Conservation (phyloP, 2,888 invertebrate species). For the Hirtodrosophila alboralis region DNA sequence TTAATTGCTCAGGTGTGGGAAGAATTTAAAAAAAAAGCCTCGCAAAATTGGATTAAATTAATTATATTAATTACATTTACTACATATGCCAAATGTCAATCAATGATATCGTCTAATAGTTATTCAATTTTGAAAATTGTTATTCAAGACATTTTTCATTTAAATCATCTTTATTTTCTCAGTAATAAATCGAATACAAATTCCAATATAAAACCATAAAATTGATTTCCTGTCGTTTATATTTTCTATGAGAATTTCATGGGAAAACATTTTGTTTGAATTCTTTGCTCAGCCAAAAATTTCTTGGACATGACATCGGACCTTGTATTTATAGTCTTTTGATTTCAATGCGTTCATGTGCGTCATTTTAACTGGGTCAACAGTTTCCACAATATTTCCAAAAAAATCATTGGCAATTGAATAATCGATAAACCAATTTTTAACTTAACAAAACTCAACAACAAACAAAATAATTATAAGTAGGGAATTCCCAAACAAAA, state of each 20-base stretch:
- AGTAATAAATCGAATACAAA: too few relatives aligned
- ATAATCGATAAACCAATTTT: not conserved
- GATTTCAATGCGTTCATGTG: constrained; percentile 34
- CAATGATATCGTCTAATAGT: not conserved
- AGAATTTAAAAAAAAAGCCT: too few relatives aligned
- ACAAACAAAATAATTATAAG: constrained; percentile 24
- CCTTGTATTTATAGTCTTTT: constrained; percentile 49
- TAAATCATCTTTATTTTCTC: not conserved
- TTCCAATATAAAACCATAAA: constrained; percentile 1
- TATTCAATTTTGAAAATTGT: not conserved
- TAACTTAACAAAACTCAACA: constrained; percentile 24
- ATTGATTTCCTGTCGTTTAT: constrained; percentile 17
- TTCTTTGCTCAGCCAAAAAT: constrained; percentile 29
- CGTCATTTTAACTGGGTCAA: constrained; percentile 68
- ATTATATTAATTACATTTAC: too few relatives aligned
- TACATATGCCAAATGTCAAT: constrained; percentile 1
- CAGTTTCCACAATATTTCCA: constrained; percentile 57
- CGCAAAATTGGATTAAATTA: too few relatives aligned
- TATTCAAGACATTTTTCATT: too few relatives aligned
- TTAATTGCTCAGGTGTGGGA: constrained; percentile 48
- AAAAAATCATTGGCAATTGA: constrained; percentile 1
- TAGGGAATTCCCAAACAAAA: constrained; percentile 81
- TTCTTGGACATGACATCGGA: constrained; percentile 35
- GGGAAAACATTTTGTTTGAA: constrained; percentile 3
- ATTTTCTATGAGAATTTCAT: constrained; percentile 18